Evolutionary conservation across 2,888 invertebrate genomes (phyloP).

Genomic region (Pheosia tremula): DNA sequence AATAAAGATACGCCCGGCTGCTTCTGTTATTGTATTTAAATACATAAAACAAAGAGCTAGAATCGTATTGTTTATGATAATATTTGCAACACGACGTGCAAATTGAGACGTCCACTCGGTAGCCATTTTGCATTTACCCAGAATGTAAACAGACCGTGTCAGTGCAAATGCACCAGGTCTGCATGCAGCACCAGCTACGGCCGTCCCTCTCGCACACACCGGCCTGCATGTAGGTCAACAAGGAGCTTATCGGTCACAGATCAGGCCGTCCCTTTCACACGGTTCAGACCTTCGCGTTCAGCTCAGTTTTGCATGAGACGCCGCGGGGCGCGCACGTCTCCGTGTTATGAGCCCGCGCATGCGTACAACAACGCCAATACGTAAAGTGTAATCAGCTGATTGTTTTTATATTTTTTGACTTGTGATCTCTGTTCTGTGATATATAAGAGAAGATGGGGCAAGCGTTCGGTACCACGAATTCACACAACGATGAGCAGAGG

Average conservation of each 20-base stretch:
- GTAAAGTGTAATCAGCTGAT: conserved; percentile 63
- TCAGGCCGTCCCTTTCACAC: conserved; percentile 43
- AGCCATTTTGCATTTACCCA: conserved; percentile 41
- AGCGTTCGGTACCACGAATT: conserved; percentile 77
- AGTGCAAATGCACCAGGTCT: conserved; percentile 28
- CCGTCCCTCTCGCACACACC: conserved; percentile 29
- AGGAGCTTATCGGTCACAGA: conserved; percentile 44
- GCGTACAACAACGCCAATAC: conserved; percentile 50
- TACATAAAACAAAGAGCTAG: background rate
- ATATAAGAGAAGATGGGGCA: conserved; percentile 71
- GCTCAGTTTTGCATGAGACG: conserved; percentile 51
- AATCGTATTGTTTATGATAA: conserved; percentile 2
- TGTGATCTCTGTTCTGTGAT: conserved; percentile 66
- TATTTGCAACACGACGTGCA: conserved; percentile 10
- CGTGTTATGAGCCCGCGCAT: conserved; percentile 61
- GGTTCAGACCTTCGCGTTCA: conserved; percentile 21
- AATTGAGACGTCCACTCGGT: conserved; percentile 38
- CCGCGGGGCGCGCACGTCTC: conserved; percentile 52
- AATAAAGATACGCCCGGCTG: background rate
- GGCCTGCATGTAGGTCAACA: conserved; percentile 37
- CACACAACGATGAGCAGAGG: conserved; percentile 71
- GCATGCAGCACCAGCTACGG: conserved; percentile 27
- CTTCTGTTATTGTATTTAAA: conserved; percentile 1
- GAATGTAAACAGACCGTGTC: conserved; percentile 57
- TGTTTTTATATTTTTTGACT: conserved; percentile 43